A percentile compares a stretch with the other conserved stretches of the same genome.
Conservation (phyloP, 2,797 vertebrate species). For the Myotis vivesi region DNA sequence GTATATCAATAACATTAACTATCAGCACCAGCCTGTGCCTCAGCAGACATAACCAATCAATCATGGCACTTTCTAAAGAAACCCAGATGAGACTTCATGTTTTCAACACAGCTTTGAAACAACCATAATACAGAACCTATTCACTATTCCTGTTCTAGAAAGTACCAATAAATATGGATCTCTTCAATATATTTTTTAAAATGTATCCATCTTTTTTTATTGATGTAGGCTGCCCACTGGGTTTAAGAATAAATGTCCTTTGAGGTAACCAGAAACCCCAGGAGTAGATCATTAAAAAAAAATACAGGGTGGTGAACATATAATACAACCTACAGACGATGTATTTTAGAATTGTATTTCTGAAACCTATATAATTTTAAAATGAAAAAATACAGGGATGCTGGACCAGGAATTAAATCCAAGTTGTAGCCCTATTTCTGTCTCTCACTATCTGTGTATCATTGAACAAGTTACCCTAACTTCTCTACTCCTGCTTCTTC, state of each 20-base stretch:
- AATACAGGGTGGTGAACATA: background rate
- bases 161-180: background rate
- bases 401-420: background rate
- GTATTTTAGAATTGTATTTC: background rate
- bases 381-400: background rate
- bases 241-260: conserved; percentile 6
- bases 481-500: background rate
- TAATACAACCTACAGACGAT: background rate
- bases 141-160: background rate
- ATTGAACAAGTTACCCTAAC: background rate
- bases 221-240: background rate
- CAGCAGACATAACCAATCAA: background rate
- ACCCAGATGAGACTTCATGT: background rate
- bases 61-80: background rate
- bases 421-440: background rate
- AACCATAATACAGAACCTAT: background rate
- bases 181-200: background rate
- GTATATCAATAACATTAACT: background rate
- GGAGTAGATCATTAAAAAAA: background rate
- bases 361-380: background rate
- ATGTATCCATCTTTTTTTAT: background rate
- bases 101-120: background rate
- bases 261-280: conserved; percentile 12
- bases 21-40: background rate
- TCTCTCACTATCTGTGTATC: background rate